Evolutionary conservation across 1,140 invertebrate species (phyloP), one percentile per base, ranked within the genome.

Genomic region (Macrocentrus cingulum): DNA sequence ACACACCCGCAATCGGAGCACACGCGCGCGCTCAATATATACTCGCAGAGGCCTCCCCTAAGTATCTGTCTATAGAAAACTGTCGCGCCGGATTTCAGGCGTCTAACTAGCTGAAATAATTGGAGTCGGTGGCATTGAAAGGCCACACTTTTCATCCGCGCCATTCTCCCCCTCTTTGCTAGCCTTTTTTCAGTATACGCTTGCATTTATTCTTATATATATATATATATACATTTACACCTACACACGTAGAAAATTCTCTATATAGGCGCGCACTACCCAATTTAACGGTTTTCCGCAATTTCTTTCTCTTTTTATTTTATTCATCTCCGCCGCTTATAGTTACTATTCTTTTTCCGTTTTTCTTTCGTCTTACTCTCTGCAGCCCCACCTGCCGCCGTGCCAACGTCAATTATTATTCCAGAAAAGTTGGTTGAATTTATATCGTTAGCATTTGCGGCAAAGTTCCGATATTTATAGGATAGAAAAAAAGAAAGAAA

Each of bases 91-190:
- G 52, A 60, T 60, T 60, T 55, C 59, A 56, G 19, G 50, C 37
- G 52, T 55, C 59, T 60, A 60, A 60, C 53, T 60, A 55, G 52
- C 51, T 60, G 16, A 55, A 60, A 60, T 60, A 60, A 60, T 60
- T 60, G 59, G 59, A 55, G 45, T 41, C 46, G 37, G 56, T 45
- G 48, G 20, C 48, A 58, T 58, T 51, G 56, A 51, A 51, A 58
- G 39, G 48, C 39, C 48, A 20, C 39, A 51, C 56, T 58, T 58
- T 58, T 51, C 48, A 58, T 51, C 56, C 22, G 18, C 29, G 36
- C 36, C 37, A 50, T n/a, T n/a, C n/a, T n/a, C n/a, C n/a, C 42
- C 20, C 23, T 34, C 23, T 20, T 34, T 22, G 36, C 36, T 23
- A 20, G 20, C 16, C 19, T 46, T 7, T 22, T 15, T 39, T 54